Evolutionary conservation across 1,140 invertebrate genomes (phyloP), one percentile per base, ranked within the genome.

Genomic region (Bradysia coprophila): DNA sequence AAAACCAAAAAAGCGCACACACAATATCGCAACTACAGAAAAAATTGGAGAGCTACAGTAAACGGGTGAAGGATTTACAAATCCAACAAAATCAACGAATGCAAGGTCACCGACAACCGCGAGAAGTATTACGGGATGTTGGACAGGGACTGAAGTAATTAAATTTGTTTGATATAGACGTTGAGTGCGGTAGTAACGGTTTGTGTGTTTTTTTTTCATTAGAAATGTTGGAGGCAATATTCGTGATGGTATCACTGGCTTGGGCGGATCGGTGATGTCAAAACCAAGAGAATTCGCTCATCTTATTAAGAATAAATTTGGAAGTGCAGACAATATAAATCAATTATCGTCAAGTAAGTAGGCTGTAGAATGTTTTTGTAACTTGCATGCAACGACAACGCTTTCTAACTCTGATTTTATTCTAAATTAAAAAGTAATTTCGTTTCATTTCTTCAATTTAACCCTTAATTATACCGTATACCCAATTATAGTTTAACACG

Each of bases 1-100:
- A 94, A 56, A 97, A 96, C 64, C 88, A 94, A 65, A 96, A 95
- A 62, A 92, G 89, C 47, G 89, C 92, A 22, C 81, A 92, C 52
- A 78, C 74, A 46, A 94, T 95, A 55, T 79, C 85, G 13, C 86
- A 88, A 50, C 60, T 92, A 39, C 91, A 95, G 62, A 91, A 91
- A 57, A 97, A 97, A 57, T 66, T 96, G 41, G 91, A 96, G 51
- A 81, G 73, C 40, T 87, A 86, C 52, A 80, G 78, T 51, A 91
- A 89, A 57, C 69, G 78, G 44, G 71, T 91, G 42, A 75, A 75
- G 60, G 59, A 61, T 45, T 38, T 61, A 41, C 51, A 57, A 47
- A 56, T 52, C 41, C 56, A 51, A 42, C 57, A 60, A 45, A 57
- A 41, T 40, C 52, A 52, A n/a, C 23, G 32, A 11, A 42, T 49